These are phyloP conservation scores for Athene cunicularia DNA, from an alignment of 2,113 vertebrate genomes.

Conservation along the genomic window DNA sequence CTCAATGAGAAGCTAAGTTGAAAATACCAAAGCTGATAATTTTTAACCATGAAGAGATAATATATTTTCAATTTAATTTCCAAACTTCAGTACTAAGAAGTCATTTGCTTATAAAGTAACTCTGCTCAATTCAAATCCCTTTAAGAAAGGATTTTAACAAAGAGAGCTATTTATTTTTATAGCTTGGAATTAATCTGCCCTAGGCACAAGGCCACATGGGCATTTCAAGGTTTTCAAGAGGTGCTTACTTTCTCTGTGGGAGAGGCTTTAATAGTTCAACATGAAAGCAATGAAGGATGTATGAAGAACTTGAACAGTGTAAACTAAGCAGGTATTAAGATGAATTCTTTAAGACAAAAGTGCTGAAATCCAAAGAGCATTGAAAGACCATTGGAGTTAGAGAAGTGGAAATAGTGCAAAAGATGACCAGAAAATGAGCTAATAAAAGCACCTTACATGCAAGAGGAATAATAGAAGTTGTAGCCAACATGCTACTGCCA, in stretches of 20 bases:
- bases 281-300: background rate
- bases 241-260: background rate
- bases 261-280: background rate
- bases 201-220: background rate
- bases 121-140: constrained; percentile 46
- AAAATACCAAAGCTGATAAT: background rate
- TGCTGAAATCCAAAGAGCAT: background rate
- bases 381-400: background rate
- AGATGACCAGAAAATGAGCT: background rate
- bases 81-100: background rate
- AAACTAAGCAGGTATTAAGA: background rate
- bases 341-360: background rate
- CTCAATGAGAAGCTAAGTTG: background rate
- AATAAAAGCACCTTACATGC: background rate
- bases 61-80: background rate
- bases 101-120: constrained; percentile 36
- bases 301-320: background rate
- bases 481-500: background rate
- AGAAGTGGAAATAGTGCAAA: background rate
- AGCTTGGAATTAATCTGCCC: constrained; percentile 25
- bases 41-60: background rate
- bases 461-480: background rate
- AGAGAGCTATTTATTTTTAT: constrained; percentile 43
- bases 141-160: constrained; percentile 8
- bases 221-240: background rate